Evolutionary conservation across 2,797 vertebrate species (phyloP).

Genomic region (Fistularia commersonii): DNA sequence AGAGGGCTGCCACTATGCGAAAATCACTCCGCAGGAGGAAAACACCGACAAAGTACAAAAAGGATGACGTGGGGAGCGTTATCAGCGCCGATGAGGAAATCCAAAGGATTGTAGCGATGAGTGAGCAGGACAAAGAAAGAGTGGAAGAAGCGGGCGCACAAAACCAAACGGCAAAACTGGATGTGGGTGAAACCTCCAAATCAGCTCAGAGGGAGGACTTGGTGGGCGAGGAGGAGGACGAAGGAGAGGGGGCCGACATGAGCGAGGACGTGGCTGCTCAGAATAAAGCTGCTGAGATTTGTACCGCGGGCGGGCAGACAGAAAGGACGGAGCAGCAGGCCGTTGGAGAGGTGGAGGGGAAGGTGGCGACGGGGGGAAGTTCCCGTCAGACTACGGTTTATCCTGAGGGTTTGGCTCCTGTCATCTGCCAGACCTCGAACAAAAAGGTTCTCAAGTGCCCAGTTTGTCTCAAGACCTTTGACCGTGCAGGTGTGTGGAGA

Average conservation of each 20-base stretch:
- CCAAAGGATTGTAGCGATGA: constrained; percentile 8
- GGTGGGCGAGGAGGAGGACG: constrained; percentile 68
- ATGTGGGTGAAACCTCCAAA: constrained; percentile 41
- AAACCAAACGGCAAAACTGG: constrained; percentile 10
- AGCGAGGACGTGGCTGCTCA: constrained; percentile 59
- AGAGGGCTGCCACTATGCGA: constrained; percentile 54
- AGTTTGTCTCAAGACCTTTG: constrained; percentile 95
- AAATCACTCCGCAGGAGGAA: constrained; percentile 83
- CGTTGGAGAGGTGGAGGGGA: constrained; percentile 63
- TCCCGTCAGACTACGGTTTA: constrained; percentile 59
- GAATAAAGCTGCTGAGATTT: constrained; percentile 8
- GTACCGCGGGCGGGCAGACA: constrained; percentile 13
- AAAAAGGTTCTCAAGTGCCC: constrained; percentile 93
- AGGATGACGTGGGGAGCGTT: constrained; percentile 58
- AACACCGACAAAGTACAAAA: constrained; percentile 81
- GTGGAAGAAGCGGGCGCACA: constrained; percentile 57
- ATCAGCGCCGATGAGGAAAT: constrained; percentile 51
- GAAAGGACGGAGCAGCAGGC: constrained; percentile 61
- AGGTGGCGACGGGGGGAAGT: constrained; percentile 44
- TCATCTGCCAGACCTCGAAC: constrained; percentile 83
- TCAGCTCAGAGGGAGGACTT: constrained; percentile 64
- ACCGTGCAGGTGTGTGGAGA: constrained; percentile 87
- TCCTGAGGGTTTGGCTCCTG: constrained; percentile 85
- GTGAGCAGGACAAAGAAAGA: constrained; percentile 63
- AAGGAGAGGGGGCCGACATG: constrained; percentile 71